Evolutionary conservation across 2,797 vertebrate genomes (phyloP).

Genomic region (Melanotaenia pygmaea): DNA sequence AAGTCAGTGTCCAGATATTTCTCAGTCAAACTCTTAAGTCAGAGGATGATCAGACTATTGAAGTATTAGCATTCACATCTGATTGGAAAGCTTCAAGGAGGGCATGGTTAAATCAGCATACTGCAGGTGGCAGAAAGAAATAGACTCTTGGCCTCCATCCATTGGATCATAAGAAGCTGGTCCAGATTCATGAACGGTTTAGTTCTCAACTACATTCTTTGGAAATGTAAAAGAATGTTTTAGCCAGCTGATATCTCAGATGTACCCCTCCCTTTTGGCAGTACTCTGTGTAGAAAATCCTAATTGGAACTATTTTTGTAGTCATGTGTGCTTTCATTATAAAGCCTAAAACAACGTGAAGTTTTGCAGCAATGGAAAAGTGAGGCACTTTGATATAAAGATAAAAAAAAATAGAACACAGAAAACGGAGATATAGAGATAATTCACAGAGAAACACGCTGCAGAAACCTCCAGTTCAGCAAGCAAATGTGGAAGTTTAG

Average conservation of each 20-base stretch:
- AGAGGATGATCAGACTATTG: too few species aligned
- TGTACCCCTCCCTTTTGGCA: not conserved
- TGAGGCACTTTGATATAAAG: not conserved
- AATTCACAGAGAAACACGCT: not conserved
- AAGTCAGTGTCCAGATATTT: too few species aligned
- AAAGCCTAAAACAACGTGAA: not conserved
- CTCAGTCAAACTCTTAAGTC: too few species aligned
- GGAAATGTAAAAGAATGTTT: not conserved
- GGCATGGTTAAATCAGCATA: not conserved
- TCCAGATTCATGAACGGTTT: not conserved
- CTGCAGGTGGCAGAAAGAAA: not conserved
- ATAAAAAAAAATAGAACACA: not conserved
- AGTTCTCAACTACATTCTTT: not conserved
- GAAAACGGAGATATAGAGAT: not conserved
- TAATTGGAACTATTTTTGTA: conserved; percentile 1
- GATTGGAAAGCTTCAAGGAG: not conserved
- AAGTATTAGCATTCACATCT: too few species aligned
- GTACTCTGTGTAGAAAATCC: not conserved
- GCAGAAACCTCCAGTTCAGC: not conserved
- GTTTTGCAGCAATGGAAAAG: not conserved
- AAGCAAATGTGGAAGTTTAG: conserved; percentile 2
- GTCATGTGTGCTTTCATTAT: not conserved
- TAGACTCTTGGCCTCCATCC: not conserved
- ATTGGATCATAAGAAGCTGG: not conserved
- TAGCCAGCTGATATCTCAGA: not conserved